Evolutionary conservation across 2,797 vertebrate species (phyloP), one percentile per base, ranked within the genome.

Genomic region (Chiloscyllium punctatum): DNA sequence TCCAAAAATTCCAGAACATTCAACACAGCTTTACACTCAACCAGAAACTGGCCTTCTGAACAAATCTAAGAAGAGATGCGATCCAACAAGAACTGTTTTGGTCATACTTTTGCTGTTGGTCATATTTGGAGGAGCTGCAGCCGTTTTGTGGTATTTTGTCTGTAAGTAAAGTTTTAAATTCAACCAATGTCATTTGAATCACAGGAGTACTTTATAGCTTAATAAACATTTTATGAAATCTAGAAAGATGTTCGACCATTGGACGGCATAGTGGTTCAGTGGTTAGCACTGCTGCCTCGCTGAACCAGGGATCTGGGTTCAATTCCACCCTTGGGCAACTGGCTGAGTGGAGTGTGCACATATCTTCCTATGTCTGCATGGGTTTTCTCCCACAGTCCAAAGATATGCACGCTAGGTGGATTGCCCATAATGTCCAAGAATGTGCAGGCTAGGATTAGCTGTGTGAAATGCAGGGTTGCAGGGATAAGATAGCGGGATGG

Each of bases 101-200:
- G 53, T 57, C 33, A 48, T 95, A 9, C 48, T 95, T 95, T 53
- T 77, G 23, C 11, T 95, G 15, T 18, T 95, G 94, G 71, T 95
- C 71, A 53, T 77, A 51, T 53, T 72, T 48, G 94, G 68, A 95
- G 94, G 94, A 53, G 48, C 13, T 77, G 94, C 94, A 18, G 94
- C 94, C 71, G n/a, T 57, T 77, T 6, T 95, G 42, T 95, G 94
- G 94, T 95, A 95, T 48, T 95, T 95, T 77, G 42, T 95, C 21
- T 95, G 94, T 95, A 95, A 95, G 94, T 95, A 72, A 77, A 51
- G 30, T 95, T 21, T 21, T 95, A 33, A 72, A 30, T 51, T 95
- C 66, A 74, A 62, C 9, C 23, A 94, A 27, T 95, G 51, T 21
- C 21, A 53, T 74, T 95, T 94, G 1, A 94, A 72, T 74, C 94